Conservation (phyloP, 1,140 invertebrate species). For the Protaetia brevitarsis region DNA sequence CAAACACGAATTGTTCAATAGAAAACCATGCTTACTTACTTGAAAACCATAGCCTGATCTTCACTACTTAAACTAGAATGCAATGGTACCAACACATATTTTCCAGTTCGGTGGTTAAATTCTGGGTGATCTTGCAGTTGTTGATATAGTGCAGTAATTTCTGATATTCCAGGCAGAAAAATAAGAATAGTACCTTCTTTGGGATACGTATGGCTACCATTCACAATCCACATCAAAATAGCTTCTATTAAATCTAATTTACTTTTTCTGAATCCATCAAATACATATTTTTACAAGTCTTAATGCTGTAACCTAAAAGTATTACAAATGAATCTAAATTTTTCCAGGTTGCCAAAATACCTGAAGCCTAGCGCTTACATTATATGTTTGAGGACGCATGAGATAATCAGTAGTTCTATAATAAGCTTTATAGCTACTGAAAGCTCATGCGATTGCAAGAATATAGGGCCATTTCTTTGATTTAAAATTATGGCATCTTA, state of each 20-base stretch:
- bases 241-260: constrained; percentile 78
- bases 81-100: constrained; percentile 72
- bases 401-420: no score
- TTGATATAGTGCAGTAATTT: constrained; percentile 73
- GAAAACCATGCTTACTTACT: constrained; percentile 50
- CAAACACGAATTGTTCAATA: not conserved
- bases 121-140: constrained; percentile 61
- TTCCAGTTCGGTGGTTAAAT: constrained; percentile 62
- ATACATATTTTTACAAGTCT: constrained; percentile 70
- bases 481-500: no score
- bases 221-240: constrained; percentile 61
- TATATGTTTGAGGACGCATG: no score
- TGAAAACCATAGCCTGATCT: constrained; percentile 70
- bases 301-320: not conserved
- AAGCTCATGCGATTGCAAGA: no score
- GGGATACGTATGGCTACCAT: constrained; percentile 68
- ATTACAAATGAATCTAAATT: not conserved
- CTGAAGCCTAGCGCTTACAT: no score
- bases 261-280: constrained; percentile 73
- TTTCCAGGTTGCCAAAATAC: no score
- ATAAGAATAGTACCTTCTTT: constrained; percentile 72
- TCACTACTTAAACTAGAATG: constrained; percentile 81
- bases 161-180: constrained; percentile 77
- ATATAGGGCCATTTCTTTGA: no score
- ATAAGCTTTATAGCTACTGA: no score